Conservation (phyloP, 2,797 vertebrate genomes). For the Taeniopygia guttata region DNA sequence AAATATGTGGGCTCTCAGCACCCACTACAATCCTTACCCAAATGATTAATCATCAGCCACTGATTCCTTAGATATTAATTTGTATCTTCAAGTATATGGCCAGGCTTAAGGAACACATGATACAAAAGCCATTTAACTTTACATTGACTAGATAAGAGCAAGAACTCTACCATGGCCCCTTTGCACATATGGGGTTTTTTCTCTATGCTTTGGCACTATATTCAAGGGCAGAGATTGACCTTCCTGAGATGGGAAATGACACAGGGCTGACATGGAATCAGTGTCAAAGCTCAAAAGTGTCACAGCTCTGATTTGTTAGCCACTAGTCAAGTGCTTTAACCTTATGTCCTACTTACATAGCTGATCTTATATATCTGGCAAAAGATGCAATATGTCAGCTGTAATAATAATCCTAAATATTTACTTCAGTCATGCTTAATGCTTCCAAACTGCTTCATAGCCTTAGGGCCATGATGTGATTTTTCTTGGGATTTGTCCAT, state of each 20-base stretch:
- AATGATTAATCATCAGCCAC: background rate
- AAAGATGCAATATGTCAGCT: background rate
- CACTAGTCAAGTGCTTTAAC: background rate
- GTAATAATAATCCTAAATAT: background rate
- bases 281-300: background rate
- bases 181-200: background rate
- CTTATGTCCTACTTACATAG: background rate
- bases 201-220: background rate
- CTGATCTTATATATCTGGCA: background rate
- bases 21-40: background rate
- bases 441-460: background rate
- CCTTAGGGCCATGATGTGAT: background rate
- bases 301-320: background rate
- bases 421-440: background rate
- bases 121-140: background rate
- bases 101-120: background rate
- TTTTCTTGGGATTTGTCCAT: background rate
- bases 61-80: background rate
- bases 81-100: background rate
- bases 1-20: background rate
- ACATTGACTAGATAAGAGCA: background rate
- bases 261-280: background rate
- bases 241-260: background rate
- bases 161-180: background rate
- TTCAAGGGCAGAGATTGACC: background rate